phyloP scores from a whole-genome alignment of 2,888 invertebrate species.

The Xylocampa areola region DNA sequence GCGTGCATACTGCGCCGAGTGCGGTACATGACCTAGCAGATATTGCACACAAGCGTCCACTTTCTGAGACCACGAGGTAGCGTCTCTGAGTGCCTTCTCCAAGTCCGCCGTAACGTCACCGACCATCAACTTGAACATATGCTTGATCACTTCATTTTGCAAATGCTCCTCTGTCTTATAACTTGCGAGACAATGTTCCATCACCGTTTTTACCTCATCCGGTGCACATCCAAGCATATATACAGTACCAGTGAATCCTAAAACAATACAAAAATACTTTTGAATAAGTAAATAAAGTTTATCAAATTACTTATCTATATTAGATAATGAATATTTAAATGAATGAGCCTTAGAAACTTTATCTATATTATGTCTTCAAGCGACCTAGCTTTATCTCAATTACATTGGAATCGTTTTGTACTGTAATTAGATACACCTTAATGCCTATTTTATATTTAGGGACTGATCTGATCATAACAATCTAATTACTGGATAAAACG shows the following conservation, averaged over 20 bases:
- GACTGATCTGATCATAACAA: too few relatives aligned
- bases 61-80: slow-evolving; percentile 64
- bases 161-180: slow-evolving; percentile 54
- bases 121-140: slow-evolving; percentile 65
- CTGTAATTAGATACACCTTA: too few relatives aligned
- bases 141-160: slow-evolving; percentile 60
- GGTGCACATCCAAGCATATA: slow-evolving; percentile 74
- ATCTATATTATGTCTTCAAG: too few relatives aligned
- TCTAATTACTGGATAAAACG: too few relatives aligned
- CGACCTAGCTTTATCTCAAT: too few relatives aligned
- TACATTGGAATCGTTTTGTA: too few relatives aligned
- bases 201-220: slow-evolving; percentile 55
- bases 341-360: too few relatives aligned
- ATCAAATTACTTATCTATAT: too few relatives aligned
- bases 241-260: slow-evolving; percentile 72
- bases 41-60: slow-evolving; percentile 58
- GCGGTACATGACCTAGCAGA: slow-evolving; percentile 59
- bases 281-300: too few relatives aligned
- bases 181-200: slow-evolving; percentile 54
- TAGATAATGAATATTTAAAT: too few relatives aligned
- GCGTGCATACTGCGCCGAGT: slow-evolving; percentile 66
- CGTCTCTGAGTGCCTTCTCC: slow-evolving; percentile 35
- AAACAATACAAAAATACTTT: slow-evolving; percentile 6
- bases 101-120: slow-evolving; percentile 43
- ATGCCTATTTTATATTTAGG: too few relatives aligned